Percentiles rank a stretch among this genome's conserved stretches.
Conservation (phyloP, 2,113 vertebrate species). For the Struthio camelus region DNA sequence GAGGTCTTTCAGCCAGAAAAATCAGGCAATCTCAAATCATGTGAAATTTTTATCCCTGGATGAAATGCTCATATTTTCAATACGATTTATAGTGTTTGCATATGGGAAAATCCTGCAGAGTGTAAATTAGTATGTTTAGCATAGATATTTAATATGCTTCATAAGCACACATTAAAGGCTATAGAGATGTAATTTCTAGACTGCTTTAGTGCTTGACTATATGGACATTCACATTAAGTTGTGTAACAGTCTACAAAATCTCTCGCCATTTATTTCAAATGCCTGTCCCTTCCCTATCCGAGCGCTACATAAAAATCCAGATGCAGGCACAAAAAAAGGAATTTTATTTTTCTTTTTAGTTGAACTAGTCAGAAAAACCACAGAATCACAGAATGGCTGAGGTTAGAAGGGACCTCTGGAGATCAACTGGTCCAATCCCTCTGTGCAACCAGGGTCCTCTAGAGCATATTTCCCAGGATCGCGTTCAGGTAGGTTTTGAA, state of each 20-base stretch:
- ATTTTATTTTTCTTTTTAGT: background rate
- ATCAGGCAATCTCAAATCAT: background rate
- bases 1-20: background rate
- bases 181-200: background rate
- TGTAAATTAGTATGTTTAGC: background rate
- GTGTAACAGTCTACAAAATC: background rate
- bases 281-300: background rate
- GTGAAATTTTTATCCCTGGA: background rate
- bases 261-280: background rate
- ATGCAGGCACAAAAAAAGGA: background rate
- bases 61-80: background rate
- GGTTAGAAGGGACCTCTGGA: too few species aligned
- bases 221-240: background rate
- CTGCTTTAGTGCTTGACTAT: background rate
- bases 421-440: too few species aligned
- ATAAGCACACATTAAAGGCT: background rate
- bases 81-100: background rate
- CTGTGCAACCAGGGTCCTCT: too few species aligned
- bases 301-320: background rate
- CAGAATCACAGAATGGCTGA: too few species aligned
- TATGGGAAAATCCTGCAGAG: background rate
- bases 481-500: too few species aligned
- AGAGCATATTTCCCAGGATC: too few species aligned
- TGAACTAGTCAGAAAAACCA: constrained; percentile 15
- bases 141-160: background rate